Percentiles rank a stretch among this genome's conserved stretches.
phyloP scores from a whole-genome alignment of 2,113 vertebrate genomes.

The Grallaria varia region DNA sequence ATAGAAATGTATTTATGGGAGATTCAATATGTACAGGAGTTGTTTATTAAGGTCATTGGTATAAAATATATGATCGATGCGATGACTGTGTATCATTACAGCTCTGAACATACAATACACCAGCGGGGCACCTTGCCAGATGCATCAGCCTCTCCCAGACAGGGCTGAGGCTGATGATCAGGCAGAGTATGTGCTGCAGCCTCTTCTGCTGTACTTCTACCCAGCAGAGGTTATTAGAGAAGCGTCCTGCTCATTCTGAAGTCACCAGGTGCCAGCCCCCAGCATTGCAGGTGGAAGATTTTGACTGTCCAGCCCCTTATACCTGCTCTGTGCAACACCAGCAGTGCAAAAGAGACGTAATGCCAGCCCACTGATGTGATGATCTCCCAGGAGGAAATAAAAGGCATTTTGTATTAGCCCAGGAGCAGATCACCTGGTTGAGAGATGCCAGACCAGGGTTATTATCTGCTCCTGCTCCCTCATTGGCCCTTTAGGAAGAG shows the following conservation, averaged over 20 bases:
- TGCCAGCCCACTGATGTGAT: fast-evolving
- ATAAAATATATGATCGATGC: constrained; percentile 40
- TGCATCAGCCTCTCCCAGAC: background rate
- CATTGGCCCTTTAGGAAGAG: background rate
- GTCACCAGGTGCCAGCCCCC: background rate
- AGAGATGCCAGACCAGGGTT: background rate
- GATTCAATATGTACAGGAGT: constrained; percentile 28
- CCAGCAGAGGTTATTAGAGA: background rate
- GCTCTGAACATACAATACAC: background rate
- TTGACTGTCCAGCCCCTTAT: background rate
- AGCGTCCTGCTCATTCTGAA: fast-evolving
- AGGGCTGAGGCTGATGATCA: background rate
- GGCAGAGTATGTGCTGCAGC: background rate
- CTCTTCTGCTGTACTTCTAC: background rate
- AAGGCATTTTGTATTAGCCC: background rate
- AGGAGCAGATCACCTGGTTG: background rate
- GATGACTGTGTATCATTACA: background rate
- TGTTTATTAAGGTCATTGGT: constrained; percentile 58
- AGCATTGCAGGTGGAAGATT: background rate
- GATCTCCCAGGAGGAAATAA: background rate
- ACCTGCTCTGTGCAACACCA: background rate
- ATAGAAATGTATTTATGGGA: constrained; percentile 46
- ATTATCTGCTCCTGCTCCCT: background rate
- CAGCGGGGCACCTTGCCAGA: background rate
- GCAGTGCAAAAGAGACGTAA: background rate